Base-by-base conservation (phyloP, 1,140 invertebrate species). In the Drosophila serrata region DNA sequence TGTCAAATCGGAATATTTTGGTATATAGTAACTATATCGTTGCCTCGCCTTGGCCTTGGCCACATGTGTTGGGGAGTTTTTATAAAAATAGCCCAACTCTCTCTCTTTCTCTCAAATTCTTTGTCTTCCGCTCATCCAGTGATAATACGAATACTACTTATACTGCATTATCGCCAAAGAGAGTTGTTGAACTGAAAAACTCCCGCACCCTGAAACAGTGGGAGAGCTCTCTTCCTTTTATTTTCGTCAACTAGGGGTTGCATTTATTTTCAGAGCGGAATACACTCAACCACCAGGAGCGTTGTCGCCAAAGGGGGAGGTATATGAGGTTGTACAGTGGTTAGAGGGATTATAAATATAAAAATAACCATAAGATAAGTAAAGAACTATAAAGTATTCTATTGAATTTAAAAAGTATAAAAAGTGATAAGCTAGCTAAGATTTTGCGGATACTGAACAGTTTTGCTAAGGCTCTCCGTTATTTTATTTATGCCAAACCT, bases 81-180 rank as follows among this genome's bases (percentile, higher is more conserved):
- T 62, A 68, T 42, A 67, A 75, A 86, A 85, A 86, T 86, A 86
- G 51, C 40, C 46, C 17, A 61, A 59, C 43, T 24, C 61, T 64
- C 55, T 31, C 33, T 45, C 43, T 19, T 6, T 42, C 24, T 8
- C 43, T 35, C 5, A 11, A 6, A 22, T 39, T 49, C 42, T 27
- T 22, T 33, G 35, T 51, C 42, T 49, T 24, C 4, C 31, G 29
- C 62, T 27, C 40, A 45, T 27, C 24, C 49, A 39, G 51, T 45
- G 74, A 85, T 81, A 70, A 70, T 68, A 51, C 31, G 17, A 53
- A 35, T 4, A 11, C 13, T 6, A 55, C 51, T 55, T 37, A n/a
- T 22, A 22, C 31, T 53, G 49, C 33, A 55, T 61, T 64, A 86
- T 65, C 62, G 57, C 8, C 19, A n/a, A 37, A 40, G 59, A 46